Evolutionary conservation across 2,888 invertebrate genomes (phyloP).

Genomic region (Athalia cordata): DNA sequence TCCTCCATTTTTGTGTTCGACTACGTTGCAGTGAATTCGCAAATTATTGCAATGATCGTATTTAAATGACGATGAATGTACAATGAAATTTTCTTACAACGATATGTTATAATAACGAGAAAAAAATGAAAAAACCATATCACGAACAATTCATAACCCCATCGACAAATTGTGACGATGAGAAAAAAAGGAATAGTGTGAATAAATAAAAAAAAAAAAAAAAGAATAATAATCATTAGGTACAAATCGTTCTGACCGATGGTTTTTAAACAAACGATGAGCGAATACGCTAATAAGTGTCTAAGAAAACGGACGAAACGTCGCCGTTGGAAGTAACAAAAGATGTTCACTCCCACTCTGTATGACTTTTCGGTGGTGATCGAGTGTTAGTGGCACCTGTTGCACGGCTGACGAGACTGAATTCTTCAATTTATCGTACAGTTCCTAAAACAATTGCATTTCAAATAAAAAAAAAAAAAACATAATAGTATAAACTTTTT

Average conservation of each 20-base stretch:
- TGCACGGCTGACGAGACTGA: conserved; percentile 32
- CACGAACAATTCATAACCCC: background rate
- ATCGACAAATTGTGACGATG: background rate
- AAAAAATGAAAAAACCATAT: background rate
- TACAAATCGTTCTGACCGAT: background rate
- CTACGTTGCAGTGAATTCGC: background rate
- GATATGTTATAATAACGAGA: background rate
- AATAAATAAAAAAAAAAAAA: background rate
- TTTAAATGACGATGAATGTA: no score
- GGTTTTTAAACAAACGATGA: conserved; percentile 55
- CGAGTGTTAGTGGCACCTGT: conserved; percentile 33
- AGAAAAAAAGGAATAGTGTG: background rate
- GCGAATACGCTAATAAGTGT: conserved; percentile 57
- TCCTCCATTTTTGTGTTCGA: background rate
- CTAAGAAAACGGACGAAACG: conserved; percentile 59
- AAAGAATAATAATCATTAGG: background rate
- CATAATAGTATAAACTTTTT: background rate
- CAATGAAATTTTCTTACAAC: no score
- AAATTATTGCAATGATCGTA: background rate
- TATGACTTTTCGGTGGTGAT: conserved; percentile 3
- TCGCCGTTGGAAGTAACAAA: conserved; percentile 45
- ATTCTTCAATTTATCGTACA: conserved; percentile 31
- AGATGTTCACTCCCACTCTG: background rate
- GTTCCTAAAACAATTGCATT: conserved; percentile 13
- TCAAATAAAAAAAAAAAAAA: background rate